Evolutionary conservation across 1,140 invertebrate species (phyloP).

Genomic region (Helicorthomorpha holstii): DNA sequence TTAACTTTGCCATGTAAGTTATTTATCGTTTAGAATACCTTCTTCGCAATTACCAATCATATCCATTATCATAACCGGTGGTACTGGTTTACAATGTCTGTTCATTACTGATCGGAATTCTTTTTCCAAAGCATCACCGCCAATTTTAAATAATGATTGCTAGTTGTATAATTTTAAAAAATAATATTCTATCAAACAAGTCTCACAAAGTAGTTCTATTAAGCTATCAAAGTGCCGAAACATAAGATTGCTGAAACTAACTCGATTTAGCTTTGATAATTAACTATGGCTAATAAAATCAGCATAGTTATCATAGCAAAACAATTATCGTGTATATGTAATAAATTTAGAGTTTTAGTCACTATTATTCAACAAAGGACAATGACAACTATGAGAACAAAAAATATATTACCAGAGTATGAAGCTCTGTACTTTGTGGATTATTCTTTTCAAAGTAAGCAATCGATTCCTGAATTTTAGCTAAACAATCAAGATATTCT

Average conservation of each 20-base stretch:
- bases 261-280: no score
- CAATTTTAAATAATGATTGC: constrained; percentile 51
- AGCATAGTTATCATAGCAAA: no score
- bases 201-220: neutral
- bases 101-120: constrained; percentile 75
- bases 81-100: constrained; percentile 67
- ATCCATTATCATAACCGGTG: constrained; percentile 67
- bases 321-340: no score
- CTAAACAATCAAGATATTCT: constrained; percentile 60
- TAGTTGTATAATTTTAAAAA: constrained; percentile 53
- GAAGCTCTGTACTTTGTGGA: constrained; percentile 79
- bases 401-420: constrained; percentile 53
- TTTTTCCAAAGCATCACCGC: constrained; percentile 53
- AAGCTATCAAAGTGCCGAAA: neutral
- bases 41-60: constrained; percentile 61
- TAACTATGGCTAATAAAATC: no score
- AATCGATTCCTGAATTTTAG: constrained; percentile 66
- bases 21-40: no score
- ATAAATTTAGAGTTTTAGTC: no score
- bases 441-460: constrained; percentile 86
- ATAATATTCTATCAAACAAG: constrained; percentile 32
- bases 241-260: no score
- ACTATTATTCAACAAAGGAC: no score
- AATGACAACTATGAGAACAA: constrained; percentile 5
- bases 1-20: no score